Conservation (phyloP, 1,140 invertebrate genomes). For the Anadara kagoshimensis region DNA sequence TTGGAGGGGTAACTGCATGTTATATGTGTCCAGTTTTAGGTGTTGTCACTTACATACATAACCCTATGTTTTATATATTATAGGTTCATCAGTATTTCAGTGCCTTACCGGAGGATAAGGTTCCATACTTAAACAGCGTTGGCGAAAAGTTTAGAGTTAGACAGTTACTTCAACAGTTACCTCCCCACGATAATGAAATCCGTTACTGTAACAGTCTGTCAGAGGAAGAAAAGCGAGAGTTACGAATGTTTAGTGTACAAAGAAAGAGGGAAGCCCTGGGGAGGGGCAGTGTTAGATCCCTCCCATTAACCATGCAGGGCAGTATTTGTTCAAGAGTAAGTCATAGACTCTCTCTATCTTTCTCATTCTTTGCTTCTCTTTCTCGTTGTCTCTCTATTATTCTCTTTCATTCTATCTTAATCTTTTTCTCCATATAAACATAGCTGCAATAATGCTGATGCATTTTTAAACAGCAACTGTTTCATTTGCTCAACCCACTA, state of each 20-base stretch:
- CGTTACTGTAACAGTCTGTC: constrained; percentile 94
- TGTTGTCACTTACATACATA: background rate
- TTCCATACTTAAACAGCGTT: constrained; percentile 96
- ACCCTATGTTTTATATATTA: constrained; percentile 54
- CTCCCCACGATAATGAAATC: constrained; percentile 94
- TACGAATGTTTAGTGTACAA: constrained; percentile 92
- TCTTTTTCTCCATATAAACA: too few relatives aligned
- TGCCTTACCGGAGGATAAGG: constrained; percentile 94
- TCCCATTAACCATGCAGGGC: constrained; percentile 78
- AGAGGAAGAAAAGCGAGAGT: constrained; percentile 92
- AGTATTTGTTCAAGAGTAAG: constrained; percentile 85
- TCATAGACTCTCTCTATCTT: background rate
- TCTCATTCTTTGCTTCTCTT: too few relatives aligned
- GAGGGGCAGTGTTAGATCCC: constrained; percentile 88
- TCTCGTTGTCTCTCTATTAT: too few relatives aligned
- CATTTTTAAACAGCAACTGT: too few relatives aligned
- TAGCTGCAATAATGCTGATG: too few relatives aligned
- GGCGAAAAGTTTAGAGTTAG: constrained; percentile 96
- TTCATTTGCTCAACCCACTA: too few relatives aligned
- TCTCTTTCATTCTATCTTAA: too few relatives aligned
- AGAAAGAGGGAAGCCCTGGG: constrained; percentile 95
- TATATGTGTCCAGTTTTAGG: too few relatives aligned
- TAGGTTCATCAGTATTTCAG: constrained; percentile 99
- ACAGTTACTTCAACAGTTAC: constrained; percentile 95
- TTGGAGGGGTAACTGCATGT: too few relatives aligned